Conservation (phyloP, 2,113 vertebrate genomes). For the Ageneiosus marmoratus region DNA sequence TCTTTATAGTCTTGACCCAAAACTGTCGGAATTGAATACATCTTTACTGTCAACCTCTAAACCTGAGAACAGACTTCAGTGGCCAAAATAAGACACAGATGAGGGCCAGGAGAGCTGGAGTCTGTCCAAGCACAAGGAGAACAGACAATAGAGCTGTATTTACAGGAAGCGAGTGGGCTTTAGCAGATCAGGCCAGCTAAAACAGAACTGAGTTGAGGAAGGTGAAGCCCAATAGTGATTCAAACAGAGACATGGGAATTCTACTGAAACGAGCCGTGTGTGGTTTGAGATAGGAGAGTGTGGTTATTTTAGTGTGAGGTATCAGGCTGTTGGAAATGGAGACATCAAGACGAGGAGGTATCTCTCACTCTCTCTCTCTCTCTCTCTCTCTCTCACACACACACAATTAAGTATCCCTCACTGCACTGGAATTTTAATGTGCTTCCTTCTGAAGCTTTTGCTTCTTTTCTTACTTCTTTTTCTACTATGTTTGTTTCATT, state of each 20-base stretch:
- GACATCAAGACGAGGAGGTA: not conserved
- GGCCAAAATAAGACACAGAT: not conserved
- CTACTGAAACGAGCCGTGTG: constrained; percentile 5
- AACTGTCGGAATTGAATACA: constrained; percentile 12
- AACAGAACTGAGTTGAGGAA: constrained; percentile 3
- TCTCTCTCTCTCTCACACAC: not conserved
- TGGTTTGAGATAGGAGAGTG: constrained; percentile 34
- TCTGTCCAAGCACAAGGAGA: constrained; percentile 18
- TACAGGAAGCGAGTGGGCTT: constrained; percentile 22
- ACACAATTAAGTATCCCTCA: not conserved
- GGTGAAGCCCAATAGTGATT: constrained; percentile 2
- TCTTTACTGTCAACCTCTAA: constrained; percentile 10
- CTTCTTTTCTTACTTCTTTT: not conserved
- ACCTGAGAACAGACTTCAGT: constrained; percentile 32
- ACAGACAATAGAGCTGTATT: constrained; percentile 12
- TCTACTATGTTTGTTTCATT: not conserved
- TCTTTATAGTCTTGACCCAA: not conserved
- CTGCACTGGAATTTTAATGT: not conserved
- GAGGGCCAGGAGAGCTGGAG: constrained; percentile 34
- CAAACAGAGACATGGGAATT: not conserved
- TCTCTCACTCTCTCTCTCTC: not conserved
- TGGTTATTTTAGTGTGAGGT: constrained; percentile 28
- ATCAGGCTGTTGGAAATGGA: constrained; percentile 40
- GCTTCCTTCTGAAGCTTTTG: not conserved
- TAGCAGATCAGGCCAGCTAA: not conserved